Evolutionary conservation across 2,888 invertebrate species (phyloP).

Genomic region (Drosophila maculinotata): DNA sequence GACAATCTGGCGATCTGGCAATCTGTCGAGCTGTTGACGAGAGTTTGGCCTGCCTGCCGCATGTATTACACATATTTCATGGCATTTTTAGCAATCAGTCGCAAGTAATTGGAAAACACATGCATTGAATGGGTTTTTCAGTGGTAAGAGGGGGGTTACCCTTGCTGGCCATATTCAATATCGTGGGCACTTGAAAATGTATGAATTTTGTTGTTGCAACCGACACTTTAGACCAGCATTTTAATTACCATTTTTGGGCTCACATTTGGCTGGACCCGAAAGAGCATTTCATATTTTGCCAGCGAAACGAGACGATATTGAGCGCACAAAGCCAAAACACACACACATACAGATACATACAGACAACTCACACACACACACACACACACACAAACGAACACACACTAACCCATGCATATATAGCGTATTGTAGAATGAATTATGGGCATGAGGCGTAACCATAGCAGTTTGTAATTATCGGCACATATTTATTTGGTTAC

Average conservation of each 20-base stretch:
- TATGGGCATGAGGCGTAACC: conserved; percentile 36
- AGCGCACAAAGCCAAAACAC: conserved; percentile 41
- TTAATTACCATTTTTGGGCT: conserved; percentile 68
- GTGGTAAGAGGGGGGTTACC: background rate
- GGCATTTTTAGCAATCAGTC: conserved; percentile 34
- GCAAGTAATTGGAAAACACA: conserved; percentile 75
- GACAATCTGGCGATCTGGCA: too few species aligned
- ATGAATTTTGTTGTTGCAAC: conserved; percentile 40
- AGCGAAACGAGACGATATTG: conserved; percentile 51
- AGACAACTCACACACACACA: conserved; percentile 3
- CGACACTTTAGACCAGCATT: conserved; percentile 69
- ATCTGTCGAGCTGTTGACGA: conserved; percentile 32
- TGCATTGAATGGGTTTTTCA: conserved; percentile 43
- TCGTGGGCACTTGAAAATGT: conserved; percentile 55
- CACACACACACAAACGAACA: background rate
- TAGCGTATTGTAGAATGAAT: conserved; percentile 20
- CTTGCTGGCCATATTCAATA: conserved; percentile 37
- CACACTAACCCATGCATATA: too few species aligned
- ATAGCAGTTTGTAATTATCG: conserved; percentile 57
- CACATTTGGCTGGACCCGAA: conserved; percentile 22
- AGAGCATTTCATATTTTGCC: conserved; percentile 63
- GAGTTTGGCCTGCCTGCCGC: background rate
- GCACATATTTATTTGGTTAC: conserved; percentile 48
- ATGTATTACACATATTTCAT: conserved; percentile 58
- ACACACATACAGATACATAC: conserved; percentile 4